Base-by-base conservation (phyloP, 2,113 vertebrate species). In the Mionectes macconnelli region DNA sequence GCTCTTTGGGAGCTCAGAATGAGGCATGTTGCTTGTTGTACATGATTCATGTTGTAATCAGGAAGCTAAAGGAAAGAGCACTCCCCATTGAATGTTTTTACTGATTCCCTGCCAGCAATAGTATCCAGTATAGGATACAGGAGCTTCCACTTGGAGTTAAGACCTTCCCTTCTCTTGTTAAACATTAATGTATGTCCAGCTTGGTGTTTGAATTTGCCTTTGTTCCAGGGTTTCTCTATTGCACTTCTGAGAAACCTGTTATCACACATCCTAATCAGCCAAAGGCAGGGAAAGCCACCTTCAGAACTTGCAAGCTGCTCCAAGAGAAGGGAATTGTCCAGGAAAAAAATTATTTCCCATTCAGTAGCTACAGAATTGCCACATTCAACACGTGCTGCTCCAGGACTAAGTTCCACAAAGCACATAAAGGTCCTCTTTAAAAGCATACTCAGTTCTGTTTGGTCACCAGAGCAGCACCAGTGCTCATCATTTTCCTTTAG, bases 191-290 rank as follows among this genome's bases (percentile, higher is more conserved):
- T 52, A 27, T 68, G 13, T 81, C 64, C 56, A 76, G 44, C 73
- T 92, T 72, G 47, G 55, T 76, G 62, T 77, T 73, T 85, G 45
- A 90, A 85, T 90, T 77, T 87, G 55, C 85, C 81, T 57, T 89
- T 94, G 75, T 95, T 93, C 67, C 91, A 91, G 78, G 53, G n/a
- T 80, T 68, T 73, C 89, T 79, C 31, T 76, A 66, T 44, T 60
- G 17, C 4, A 4, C 74, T 90, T 87, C 70, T 80, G 67, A 93
- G 94, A 91, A 85, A 60, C 31, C 49, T 76, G 70, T 85, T 94
- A 82, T 39, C 81, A 45, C 70, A 69, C 66, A 87, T 42, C 84
- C 84, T 56, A 14, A 49, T 76, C 76, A 39, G 57, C 49, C 37
- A 91, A 35, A 84, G 62, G 28, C 60, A 87, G 13, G 31, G 37